Conservation (phyloP, 2,113 vertebrate genomes). For the Eretmochelys imbricata region DNA sequence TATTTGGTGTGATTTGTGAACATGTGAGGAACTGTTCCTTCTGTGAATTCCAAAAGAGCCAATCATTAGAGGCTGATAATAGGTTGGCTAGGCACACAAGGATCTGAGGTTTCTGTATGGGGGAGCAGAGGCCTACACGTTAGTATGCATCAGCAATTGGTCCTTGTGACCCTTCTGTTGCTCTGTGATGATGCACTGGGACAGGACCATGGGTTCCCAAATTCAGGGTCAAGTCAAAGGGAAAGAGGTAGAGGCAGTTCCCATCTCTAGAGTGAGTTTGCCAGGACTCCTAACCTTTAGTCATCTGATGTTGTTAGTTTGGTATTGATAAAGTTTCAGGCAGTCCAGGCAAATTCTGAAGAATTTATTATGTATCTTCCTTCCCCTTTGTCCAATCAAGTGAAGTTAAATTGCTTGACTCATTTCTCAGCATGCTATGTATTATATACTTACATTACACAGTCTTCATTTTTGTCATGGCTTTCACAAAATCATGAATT, state of each 20-base stretch:
- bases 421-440: neutral
- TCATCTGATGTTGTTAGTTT: neutral
- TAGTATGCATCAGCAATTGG: neutral
- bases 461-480: neutral
- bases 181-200: neutral
- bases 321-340: neutral
- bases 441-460: neutral
- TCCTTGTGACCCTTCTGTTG: neutral
- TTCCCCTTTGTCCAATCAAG: neutral
- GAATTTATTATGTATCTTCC: neutral
- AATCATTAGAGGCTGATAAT: neutral
- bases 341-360: neutral
- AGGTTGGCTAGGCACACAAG: neutral
- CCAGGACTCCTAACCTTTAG: neutral
- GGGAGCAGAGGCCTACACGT: neutral
- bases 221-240: neutral
- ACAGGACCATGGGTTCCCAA: neutral
- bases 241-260: neutral
- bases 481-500: neutral
- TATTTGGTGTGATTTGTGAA: neutral
- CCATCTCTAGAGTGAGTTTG: neutral
- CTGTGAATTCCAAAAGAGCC: neutral
- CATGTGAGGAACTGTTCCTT: neutral
- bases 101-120: neutral
- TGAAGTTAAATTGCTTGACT: neutral